Evolutionary conservation across 2,113 vertebrate species (phyloP).

Genomic region (Taxidea taxus): DNA sequence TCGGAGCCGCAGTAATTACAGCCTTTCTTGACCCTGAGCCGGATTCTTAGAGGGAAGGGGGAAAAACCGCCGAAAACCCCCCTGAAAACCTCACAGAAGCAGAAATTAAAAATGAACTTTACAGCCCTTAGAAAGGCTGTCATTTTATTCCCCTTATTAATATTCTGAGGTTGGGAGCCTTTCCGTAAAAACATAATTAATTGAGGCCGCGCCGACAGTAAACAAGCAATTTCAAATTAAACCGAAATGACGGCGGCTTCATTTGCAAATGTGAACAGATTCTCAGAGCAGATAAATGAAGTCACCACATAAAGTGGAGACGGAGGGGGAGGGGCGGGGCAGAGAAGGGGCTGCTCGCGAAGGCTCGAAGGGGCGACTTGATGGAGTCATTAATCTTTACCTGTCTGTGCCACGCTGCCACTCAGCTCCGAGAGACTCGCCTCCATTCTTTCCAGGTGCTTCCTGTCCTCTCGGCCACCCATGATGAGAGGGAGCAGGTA

Average conservation of each 20-base stretch:
- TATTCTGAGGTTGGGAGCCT: constrained; percentile 99
- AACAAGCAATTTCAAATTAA: constrained; percentile 99
- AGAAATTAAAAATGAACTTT: constrained; percentile 99
- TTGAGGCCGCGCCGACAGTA: constrained; percentile 99
- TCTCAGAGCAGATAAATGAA: constrained; percentile 99
- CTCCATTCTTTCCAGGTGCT: constrained; percentile 98
- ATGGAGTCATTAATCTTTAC: constrained; percentile 99
- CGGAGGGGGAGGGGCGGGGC: constrained; percentile 75
- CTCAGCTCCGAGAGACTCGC: constrained; percentile 96
- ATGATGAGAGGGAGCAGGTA: constrained; percentile 97
- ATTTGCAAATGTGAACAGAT: constrained; percentile 99
- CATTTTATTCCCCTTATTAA: constrained; percentile 99
- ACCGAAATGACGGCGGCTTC: constrained; percentile 99
- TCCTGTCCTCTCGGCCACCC: constrained; percentile 97
- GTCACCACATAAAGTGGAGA: constrained; percentile 87
- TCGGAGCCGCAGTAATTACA: constrained; percentile 83
- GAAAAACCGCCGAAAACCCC: constrained; percentile 76
- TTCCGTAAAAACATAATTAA: constrained; percentile 99
- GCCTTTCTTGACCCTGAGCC: constrained; percentile 82
- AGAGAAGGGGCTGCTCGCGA: constrained; percentile 63
- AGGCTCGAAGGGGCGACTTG: constrained; percentile 85
- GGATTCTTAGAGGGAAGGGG: constrained; percentile 81
- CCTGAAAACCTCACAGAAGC: constrained; percentile 87
- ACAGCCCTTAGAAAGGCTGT: constrained; percentile 95
- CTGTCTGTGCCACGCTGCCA: constrained; percentile 99